Percentiles rank a stretch among this genome's conserved stretches.
Evolutionary conservation across 1,140 invertebrate genomes (phyloP).

Genomic region (Trachymyrmex septentrionalis): DNA sequence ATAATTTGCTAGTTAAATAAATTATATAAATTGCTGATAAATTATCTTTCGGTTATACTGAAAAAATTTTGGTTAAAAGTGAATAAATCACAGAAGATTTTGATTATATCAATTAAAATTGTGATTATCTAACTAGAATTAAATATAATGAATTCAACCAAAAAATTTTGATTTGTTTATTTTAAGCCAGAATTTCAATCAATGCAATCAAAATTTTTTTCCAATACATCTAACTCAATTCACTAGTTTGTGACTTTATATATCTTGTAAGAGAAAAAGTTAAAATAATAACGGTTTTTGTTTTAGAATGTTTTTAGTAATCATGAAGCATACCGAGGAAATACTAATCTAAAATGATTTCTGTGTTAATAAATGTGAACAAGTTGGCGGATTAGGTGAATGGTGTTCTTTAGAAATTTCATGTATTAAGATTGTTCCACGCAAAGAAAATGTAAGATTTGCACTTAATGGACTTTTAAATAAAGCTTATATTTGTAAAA

Average conservation of each 20-base stretch:
- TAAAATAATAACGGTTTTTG: conserved; percentile 10
- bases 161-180: too few relatives aligned
- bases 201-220: too few relatives aligned
- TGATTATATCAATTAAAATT: too few relatives aligned
- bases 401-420: conserved; percentile 15
- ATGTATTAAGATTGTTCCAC: neutral
- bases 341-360: conserved; percentile 2
- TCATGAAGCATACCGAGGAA: neutral
- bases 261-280: neutral
- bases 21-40: conserved; percentile 37
- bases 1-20: too few relatives aligned
- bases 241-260: neutral
- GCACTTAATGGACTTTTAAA: neutral
- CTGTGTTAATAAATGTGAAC: conserved; percentile 26
- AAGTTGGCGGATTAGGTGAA: neutral
- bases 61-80: too few relatives aligned
- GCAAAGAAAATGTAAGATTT: neutral
- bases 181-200: too few relatives aligned
- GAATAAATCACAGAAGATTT: too few relatives aligned
- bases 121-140: too few relatives aligned
- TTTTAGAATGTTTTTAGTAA: neutral
- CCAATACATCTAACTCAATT: neutral
- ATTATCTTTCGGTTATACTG: neutral
- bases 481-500: neutral
- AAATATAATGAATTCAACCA: too few relatives aligned